Percentiles rank a stretch among this genome's conserved stretches.
Conservation (phyloP, 2,797 vertebrate species). For the Mallotus villosus region DNA sequence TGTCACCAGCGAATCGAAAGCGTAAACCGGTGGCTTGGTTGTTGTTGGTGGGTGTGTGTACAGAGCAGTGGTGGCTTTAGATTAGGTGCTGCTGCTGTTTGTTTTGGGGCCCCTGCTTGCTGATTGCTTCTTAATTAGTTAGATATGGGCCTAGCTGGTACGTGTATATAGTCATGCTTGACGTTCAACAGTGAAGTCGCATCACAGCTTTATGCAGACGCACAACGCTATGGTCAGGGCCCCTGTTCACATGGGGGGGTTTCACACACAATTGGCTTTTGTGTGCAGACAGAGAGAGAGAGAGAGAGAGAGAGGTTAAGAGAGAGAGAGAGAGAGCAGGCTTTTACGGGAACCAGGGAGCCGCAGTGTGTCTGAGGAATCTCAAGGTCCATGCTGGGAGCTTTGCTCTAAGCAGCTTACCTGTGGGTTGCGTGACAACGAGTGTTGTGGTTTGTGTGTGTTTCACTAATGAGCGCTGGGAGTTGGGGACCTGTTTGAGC, state of each 20-base stretch:
- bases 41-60: slow-evolving; percentile 11
- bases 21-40: slow-evolving; percentile 13
- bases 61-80: slow-evolving; percentile 25
- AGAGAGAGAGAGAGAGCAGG: slow-evolving; percentile 29
- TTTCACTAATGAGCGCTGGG: slow-evolving; percentile 30
- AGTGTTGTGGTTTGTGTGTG: slow-evolving; percentile 37
- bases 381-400: slow-evolving; percentile 54
- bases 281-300: slow-evolving; percentile 41
- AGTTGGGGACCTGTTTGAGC: slow-evolving; percentile 1
- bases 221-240: background rate
- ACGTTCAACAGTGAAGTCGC: slow-evolving; percentile 41
- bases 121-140: slow-evolving; percentile 35
- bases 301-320: too few species aligned
- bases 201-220: slow-evolving; percentile 18
- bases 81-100: slow-evolving; percentile 22
- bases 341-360: slow-evolving; percentile 23
- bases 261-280: slow-evolving; percentile 51
- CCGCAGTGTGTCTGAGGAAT: slow-evolving; percentile 48
- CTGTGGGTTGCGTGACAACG: slow-evolving; percentile 59
- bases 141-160: background rate
- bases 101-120: background rate
- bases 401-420: slow-evolving; percentile 77
- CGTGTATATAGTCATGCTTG: background rate
- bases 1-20: background rate
- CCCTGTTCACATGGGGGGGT: slow-evolving; percentile 39